Percentiles rank a stretch among this genome's conserved stretches.
phyloP scores from a whole-genome alignment of 2,113 vertebrate genomes.

The Emydocephalus ijimae region DNA sequence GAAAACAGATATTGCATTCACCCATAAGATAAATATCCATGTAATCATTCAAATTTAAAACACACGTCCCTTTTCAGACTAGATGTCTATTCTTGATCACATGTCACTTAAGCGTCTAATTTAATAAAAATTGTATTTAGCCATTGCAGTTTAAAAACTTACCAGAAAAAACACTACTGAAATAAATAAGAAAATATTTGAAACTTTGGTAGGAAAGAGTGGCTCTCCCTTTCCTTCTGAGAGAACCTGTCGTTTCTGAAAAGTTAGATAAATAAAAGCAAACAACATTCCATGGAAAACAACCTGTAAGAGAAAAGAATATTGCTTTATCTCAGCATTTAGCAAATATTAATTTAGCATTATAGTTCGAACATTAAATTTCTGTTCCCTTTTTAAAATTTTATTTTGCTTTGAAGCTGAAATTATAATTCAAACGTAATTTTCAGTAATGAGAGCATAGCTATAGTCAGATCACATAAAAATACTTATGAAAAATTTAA shows the following conservation, averaged over 20 bases:
- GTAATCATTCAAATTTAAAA: background rate
- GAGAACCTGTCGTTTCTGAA: slow-evolving; percentile 88
- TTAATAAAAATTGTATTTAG: background rate
- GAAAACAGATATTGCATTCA: background rate
- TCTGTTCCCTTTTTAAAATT: background rate
- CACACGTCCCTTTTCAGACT: background rate
- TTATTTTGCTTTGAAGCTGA: background rate
- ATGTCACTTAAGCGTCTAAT: background rate
- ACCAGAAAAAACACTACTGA: slow-evolving; percentile 89
- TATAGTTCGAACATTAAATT: background rate
- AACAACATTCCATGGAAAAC: slow-evolving; percentile 95
- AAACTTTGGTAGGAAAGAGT: slow-evolving; percentile 85
- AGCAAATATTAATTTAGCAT: background rate
- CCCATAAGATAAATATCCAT: background rate
- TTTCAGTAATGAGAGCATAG: background rate
- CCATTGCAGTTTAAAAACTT: slow-evolving; percentile 57
- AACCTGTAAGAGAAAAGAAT: slow-evolving; percentile 71
- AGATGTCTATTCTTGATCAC: background rate
- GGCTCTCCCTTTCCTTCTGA: slow-evolving; percentile 90
- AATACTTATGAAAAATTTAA: background rate
- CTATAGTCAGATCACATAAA: background rate
- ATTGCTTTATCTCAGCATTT: background rate
- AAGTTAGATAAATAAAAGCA: slow-evolving; percentile 89
- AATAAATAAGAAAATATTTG: slow-evolving; percentile 86
- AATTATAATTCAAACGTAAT: background rate